phyloP scores from a whole-genome alignment of 2,113 vertebrate species.

The Phylloscopus trochiloides region DNA sequence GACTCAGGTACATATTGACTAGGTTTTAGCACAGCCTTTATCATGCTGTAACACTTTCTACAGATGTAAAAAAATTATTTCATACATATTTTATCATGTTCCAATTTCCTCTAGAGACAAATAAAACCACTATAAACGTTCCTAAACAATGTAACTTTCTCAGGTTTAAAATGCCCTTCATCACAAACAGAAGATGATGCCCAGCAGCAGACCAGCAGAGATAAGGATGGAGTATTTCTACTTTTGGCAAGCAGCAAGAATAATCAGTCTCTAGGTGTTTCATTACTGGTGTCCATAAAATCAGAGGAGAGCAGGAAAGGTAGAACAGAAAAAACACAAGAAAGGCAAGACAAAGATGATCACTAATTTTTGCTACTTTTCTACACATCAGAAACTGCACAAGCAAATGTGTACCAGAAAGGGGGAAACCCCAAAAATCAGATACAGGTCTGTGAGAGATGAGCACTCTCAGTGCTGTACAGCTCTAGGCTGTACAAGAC shows the following conservation, averaged over 20 bases:
- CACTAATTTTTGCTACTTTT: neutral
- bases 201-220: neutral
- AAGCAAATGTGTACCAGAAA: fast-evolving
- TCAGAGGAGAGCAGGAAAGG: neutral
- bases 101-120: neutral
- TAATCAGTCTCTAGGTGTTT: neutral
- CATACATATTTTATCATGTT: neutral
- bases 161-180: neutral
- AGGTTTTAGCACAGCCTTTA: neutral
- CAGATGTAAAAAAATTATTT: neutral
- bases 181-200: fast-evolving
- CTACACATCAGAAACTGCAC: neutral
- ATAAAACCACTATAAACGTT: neutral
- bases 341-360: neutral
- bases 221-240: neutral
- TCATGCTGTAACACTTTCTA: neutral
- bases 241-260: neutral
- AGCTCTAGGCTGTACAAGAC: neutral
- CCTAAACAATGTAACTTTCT: neutral
- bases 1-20: neutral
- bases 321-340: neutral
- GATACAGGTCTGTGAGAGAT: too few relatives aligned
- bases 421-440: neutral
- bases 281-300: neutral
- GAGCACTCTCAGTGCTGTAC: neutral